Base-by-base conservation (phyloP, 2,888 invertebrate species). In the Amphimallon solstitiale region DNA sequence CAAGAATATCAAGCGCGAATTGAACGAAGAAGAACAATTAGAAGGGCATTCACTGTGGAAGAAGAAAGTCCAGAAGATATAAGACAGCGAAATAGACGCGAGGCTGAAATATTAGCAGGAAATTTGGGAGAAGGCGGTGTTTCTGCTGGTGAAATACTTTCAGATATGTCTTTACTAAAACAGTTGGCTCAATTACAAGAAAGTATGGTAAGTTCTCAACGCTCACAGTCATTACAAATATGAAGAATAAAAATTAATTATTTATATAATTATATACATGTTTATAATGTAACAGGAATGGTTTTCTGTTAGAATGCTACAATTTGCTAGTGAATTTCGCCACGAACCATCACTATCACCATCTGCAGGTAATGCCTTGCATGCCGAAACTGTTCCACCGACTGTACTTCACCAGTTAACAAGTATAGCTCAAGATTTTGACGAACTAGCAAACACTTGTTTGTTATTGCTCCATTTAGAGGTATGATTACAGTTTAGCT, bases 401-500 rank as follows among this genome's bases (percentile, higher is more conserved):
- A 83, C 86, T 10, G 85, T 87, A 1, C 83, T 89, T 10, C 88
- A 88, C 71, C 90, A 91, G 51, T 81, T 92, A 52, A 85, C 87
- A 6, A 87, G 89, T 69, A 86, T 93, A 59, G 92, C 93, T 0
- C 84, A 89, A 72, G 92, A 93, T 70, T 95, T 95, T 79, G 92
- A 95, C 78, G 94, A 95, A 75, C 86, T 97, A 63, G 91, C 95
- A 0, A 93, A 96, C 78, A 95, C 93, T 61, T 97, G 97, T 77
- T 86, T 98, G 67, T 84, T 98, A 43, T 90, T 98, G 67, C 84
- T 98, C 61, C 97, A 98, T 85, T 86, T 98, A 73, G 98, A 98
- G 87, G 93, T 94, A 74, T 75, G 5, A 29, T 29, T 29, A 1
- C 9, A 5, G 5, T n/a, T n/a, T n/a, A n/a, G n/a, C n/a, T n/a